Evolutionary conservation across 2,888 invertebrate genomes (phyloP), one percentile per base, ranked within the genome.

Genomic region (Malthinus seriepunctatus): DNA sequence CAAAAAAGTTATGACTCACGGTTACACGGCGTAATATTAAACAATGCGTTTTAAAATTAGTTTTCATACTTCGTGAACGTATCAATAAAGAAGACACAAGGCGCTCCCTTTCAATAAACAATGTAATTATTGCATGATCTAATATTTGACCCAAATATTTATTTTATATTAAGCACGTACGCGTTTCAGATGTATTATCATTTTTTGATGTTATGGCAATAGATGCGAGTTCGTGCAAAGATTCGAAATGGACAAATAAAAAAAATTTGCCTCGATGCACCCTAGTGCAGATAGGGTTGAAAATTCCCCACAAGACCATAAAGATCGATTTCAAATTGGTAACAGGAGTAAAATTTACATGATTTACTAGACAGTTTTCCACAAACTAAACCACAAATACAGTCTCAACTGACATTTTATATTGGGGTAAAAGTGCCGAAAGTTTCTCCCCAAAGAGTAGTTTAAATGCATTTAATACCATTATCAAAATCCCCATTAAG

Each of bases 391-490:
- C 46, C 54, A 47, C 54, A 44, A 55, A 38, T 42, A 23, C 49
- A 49, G 49, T 42, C 42, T 55, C 56, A 10, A 50, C 39, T 45
- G 42, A 47, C 32, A 44, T 50, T 50, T 50, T 32, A 45, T 49
- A 50, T 35, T 34, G 37, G 56, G 23, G 39, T n/a, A 42, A 15
- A 42, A 42, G 39, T 42, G 39, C n/a, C 45, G 15, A 35, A 50
- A 50, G 50, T 56, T 56, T 49, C 37, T 11, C 46, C 45, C 55
- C 32, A 49, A 35, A 56, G 56, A 35, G 35, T 45, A 56, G 49
- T 56, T 56, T 50, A 56, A 56, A 56, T 56, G 56, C 56, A 56
- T 56, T 50, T 56, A 56, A 56, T 50, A 42, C 50, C 56, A 56
- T 56, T 50, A 56, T 56, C 56, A 50, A 50, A 56, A 50, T 49